These are phyloP conservation scores for Malurus elegans DNA, from an alignment of 2,113 vertebrate species.

Conservation along the genomic window DNA sequence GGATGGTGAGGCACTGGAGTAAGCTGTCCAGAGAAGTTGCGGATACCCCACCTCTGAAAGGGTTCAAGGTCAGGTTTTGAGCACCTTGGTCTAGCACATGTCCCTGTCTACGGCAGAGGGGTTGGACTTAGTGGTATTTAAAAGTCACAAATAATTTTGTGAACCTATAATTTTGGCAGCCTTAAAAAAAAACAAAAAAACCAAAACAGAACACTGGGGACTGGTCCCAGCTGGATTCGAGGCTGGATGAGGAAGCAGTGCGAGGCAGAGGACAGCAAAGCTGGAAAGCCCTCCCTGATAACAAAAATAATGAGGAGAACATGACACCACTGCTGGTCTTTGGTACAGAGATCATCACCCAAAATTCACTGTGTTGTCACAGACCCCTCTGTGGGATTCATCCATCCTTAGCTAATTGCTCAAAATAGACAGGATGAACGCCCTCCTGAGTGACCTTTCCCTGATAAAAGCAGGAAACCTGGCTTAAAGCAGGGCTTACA, in stretches of 20 bases:
- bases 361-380: background rate
- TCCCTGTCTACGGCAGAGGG: background rate
- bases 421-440: background rate
- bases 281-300: background rate
- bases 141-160: background rate
- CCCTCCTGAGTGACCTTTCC: constrained; percentile 4
- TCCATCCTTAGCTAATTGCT: background rate
- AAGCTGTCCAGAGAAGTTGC: background rate
- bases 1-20: background rate
- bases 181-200: background rate
- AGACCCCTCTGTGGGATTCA: background rate
- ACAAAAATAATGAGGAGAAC: background rate
- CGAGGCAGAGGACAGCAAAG: background rate
- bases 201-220: rapidly evolving
- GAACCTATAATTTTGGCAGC: background rate
- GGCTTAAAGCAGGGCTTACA: background rate
- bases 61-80: background rate
- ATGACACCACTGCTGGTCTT: background rate
- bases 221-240: background rate
- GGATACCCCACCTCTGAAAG: background rate
- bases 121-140: background rate
- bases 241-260: background rate
- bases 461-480: constrained; percentile 33
- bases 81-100: rapidly evolving
- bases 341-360: background rate